Evolutionary conservation across 2,888 invertebrate species (phyloP), one percentile per base, ranked within the genome.

Genomic region (Anodontia alba): DNA sequence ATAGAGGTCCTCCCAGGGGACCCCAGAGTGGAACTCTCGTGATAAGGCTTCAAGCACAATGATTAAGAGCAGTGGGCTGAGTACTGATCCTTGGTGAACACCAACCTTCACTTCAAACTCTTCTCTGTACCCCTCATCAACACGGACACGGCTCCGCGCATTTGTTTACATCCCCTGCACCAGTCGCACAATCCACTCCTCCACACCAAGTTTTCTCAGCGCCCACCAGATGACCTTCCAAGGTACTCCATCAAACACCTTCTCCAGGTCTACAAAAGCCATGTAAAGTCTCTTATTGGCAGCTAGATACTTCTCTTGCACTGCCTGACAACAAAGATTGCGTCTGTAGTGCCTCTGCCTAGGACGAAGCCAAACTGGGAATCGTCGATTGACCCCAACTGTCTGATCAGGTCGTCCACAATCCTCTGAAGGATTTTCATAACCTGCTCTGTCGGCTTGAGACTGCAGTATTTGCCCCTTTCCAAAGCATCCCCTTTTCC

Each of bases 271-370:
- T 17, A 46, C 46, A 17, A 46, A 46, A 20, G 46, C 46, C 46
- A 46, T 46, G 17, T 46, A 46, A 46, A 46, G 15, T 17, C 46
- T 12, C n/a, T 46, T 46, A 20, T 20, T 46, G 10, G 17, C 46
- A 3, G 46, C 46, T 46, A 46, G 46, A 17, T 46, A 46, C 17
- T 46, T 46, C 46, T 46, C 46, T 17, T 46, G 46, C 46, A 46
- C 17, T 26, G 23, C 8, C 26, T 1, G 29, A 26, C 23, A 2
- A 26, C 10, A 10, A 38, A 68, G 23, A 68, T 42, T 38, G 46
- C 67, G 1, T 74, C 67, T 23, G 36, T 46, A n/a, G 74, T 74
- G 36, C 67, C 67, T 10, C 42, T 26, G 17, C 74, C 74, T 42
- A 49, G 67, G 15, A 74, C 49, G 33, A 67, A 74, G 49, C 74